Percentiles rank a stretch among this genome's conserved stretches.
Evolutionary conservation across 2,113 vertebrate species (phyloP).

Genomic region (Megaceryle maxima): DNA sequence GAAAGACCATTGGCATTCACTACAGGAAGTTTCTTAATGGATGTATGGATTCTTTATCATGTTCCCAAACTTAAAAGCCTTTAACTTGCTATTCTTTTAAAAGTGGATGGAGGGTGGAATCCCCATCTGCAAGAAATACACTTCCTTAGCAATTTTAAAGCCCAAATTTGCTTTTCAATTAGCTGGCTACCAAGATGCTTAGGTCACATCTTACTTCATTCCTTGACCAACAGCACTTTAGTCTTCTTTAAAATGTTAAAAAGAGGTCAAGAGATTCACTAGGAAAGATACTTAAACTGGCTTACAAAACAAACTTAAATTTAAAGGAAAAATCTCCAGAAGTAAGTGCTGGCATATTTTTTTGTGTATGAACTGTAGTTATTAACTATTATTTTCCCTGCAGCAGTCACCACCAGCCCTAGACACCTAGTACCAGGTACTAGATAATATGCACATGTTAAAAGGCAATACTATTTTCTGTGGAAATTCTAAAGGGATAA

Average conservation of each 20-base stretch:
- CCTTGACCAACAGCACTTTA: background rate
- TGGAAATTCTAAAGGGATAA: background rate
- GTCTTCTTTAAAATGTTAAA: background rate
- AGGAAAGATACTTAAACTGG: background rate
- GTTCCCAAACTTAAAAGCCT: background rate
- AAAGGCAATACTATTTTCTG: background rate
- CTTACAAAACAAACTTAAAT: background rate
- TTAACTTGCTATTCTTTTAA: background rate
- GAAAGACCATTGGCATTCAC: background rate
- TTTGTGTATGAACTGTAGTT: background rate
- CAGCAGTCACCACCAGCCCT: background rate
- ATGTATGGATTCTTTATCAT: background rate
- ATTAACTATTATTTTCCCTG: background rate
- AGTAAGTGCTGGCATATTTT: background rate
- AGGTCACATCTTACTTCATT: background rate
- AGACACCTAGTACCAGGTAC: background rate
- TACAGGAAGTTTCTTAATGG: background rate
- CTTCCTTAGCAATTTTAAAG: background rate
- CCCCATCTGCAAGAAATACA: background rate
- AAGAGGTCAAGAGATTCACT: background rate
- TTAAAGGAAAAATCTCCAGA: background rate
- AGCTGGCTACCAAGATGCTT: background rate
- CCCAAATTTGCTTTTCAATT: background rate
- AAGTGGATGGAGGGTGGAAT: fast-evolving
- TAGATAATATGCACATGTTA: background rate